phyloP scores from a whole-genome alignment of 2,113 vertebrate genomes.

The Lophochroa leadbeateri region DNA sequence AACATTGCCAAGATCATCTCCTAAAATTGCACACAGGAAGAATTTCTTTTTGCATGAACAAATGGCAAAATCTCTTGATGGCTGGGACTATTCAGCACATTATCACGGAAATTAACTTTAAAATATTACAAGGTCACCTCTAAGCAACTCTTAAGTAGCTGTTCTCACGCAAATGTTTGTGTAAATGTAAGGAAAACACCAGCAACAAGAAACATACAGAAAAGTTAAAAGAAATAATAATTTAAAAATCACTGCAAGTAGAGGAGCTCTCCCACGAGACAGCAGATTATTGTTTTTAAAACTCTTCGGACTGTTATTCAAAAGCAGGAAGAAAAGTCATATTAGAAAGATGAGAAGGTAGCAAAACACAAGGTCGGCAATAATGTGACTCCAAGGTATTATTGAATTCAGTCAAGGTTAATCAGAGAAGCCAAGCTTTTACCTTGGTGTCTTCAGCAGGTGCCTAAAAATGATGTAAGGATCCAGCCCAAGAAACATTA shows the following conservation, averaged over 20 bases:
- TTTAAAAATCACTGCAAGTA: neutral
- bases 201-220: neutral
- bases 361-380: slow-evolving; percentile 41
- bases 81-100: neutral
- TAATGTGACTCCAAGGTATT: neutral
- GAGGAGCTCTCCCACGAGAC: neutral
- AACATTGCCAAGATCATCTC: neutral
- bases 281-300: neutral
- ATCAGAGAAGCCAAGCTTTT: slow-evolving; percentile 1
- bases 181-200: neutral
- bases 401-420: slow-evolving; percentile 47
- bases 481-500: slow-evolving; percentile 6
- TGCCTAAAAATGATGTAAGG: slow-evolving; percentile 16
- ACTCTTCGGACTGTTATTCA: neutral
- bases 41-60: neutral
- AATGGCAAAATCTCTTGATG: neutral
- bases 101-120: neutral
- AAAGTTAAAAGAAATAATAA: neutral
- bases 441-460: neutral
- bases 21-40: neutral
- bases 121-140: neutral
- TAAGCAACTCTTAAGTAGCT: neutral
- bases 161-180: neutral
- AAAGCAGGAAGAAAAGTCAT: slow-evolving; percentile 35
- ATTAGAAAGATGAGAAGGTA: slow-evolving; percentile 47